These are phyloP conservation scores for Syngnathus scovelli DNA, from an alignment of 2,113 vertebrate genomes.

Conservation along the genomic window DNA sequence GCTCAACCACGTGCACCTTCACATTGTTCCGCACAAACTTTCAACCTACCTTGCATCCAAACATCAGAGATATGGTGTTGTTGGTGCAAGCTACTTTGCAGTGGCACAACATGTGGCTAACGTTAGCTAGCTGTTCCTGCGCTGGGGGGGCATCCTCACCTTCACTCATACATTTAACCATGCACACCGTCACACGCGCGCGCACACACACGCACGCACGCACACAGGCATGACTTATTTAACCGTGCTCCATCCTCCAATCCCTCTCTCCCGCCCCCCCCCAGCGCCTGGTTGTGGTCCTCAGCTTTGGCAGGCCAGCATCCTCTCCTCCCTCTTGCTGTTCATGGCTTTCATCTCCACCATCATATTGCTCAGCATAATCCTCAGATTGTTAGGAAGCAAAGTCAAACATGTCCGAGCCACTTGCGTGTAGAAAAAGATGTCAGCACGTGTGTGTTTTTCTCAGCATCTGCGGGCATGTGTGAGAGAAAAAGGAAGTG, in stretches of 20 bases:
- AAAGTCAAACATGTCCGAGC: constrained; percentile 43
- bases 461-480: constrained; percentile 43
- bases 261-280: constrained; percentile 18
- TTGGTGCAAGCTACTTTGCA: constrained; percentile 88
- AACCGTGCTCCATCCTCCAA: constrained; percentile 48
- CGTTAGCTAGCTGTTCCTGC: constrained; percentile 63
- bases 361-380: constrained; percentile 50
- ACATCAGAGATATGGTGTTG: constrained; percentile 86
- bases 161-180: constrained; percentile 54
- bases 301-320: constrained; percentile 63
- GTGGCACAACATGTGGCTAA: constrained; percentile 82
- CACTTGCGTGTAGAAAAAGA: constrained; percentile 20
- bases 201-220: constrained; percentile 22
- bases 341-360: constrained; percentile 50
- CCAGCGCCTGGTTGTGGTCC: constrained; percentile 47
- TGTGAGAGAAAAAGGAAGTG: neutral
- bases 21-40: constrained; percentile 16
- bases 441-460: constrained; percentile 42
- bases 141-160: constrained; percentile 62
- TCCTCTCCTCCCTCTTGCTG: constrained; percentile 57
- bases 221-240: constrained; percentile 43
- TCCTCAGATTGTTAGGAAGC: constrained; percentile 56
- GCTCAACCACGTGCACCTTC: neutral
- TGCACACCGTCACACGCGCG: constrained; percentile 10
- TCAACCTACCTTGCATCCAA: constrained; percentile 85